phyloP scores from a whole-genome alignment of 2,113 vertebrate species.

The Bagarius yarrelli region DNA sequence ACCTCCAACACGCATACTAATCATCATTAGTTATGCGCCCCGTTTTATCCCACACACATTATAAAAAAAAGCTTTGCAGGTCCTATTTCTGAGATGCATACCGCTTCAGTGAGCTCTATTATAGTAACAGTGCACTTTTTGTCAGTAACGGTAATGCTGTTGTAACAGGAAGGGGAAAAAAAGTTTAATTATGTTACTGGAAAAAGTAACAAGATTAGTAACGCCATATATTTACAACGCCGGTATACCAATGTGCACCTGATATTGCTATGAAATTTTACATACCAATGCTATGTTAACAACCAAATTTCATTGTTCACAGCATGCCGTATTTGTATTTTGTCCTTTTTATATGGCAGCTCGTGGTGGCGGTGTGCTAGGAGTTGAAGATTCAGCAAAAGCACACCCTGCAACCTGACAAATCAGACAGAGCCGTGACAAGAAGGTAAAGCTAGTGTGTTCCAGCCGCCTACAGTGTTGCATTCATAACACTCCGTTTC shows the following conservation, averaged over 20 bases:
- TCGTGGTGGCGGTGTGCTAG: background rate
- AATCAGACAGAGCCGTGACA: conserved; percentile 7
- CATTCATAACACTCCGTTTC: conserved; percentile 20
- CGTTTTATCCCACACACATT: too few relatives aligned
- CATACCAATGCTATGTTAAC: background rate
- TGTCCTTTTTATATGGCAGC: background rate
- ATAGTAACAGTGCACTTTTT: too few relatives aligned
- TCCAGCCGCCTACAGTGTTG: conserved; percentile 38
- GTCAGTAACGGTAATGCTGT: too few relatives aligned
- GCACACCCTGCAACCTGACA: background rate
- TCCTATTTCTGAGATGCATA: too few relatives aligned
- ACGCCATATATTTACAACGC: too few relatives aligned
- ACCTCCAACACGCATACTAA: too few relatives aligned
- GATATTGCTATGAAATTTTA: conserved; percentile 6
- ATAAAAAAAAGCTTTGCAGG: too few relatives aligned
- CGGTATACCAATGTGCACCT: background rate
- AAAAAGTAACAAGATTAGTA: too few relatives aligned
- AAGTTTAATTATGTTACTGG: too few relatives aligned
- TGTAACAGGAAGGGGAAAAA: too few relatives aligned
- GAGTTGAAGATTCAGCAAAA: background rate
- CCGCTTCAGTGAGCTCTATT: too few relatives aligned
- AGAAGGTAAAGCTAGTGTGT: conserved; percentile 33
- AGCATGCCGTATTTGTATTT: background rate
- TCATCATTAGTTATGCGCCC: too few relatives aligned
- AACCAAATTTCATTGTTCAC: background rate